A percentile compares a stretch with the other conserved stretches of the same genome.
Evolutionary conservation across 1,140 invertebrate genomes (phyloP).

Genomic region (Drosophila kurseongensis): DNA sequence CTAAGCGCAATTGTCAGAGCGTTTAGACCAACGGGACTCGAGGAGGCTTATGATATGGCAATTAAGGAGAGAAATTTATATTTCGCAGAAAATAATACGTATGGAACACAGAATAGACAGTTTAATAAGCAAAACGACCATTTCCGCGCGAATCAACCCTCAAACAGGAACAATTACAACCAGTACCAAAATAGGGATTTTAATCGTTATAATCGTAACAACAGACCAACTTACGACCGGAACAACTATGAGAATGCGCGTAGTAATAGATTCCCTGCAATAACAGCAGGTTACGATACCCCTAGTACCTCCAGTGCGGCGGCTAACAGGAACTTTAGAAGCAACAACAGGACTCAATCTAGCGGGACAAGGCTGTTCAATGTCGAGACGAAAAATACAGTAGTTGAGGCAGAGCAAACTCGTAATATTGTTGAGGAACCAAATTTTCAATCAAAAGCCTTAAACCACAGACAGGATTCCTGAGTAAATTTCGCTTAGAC

Average conservation of each 20-base stretch:
- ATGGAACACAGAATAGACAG: background rate
- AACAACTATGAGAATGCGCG: too few relatives aligned
- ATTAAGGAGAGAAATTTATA: constrained; percentile 1
- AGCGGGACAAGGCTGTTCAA: background rate
- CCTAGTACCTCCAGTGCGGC: background rate
- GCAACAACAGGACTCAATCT: background rate
- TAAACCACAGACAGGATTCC: background rate
- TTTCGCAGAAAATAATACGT: background rate
- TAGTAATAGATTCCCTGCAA: background rate
- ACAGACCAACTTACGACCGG: background rate
- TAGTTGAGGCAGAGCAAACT: background rate
- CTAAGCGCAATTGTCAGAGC: background rate
- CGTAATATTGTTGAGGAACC: background rate
- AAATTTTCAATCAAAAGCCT: constrained; percentile 1
- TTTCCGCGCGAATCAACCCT: background rate
- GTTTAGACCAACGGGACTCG: background rate
- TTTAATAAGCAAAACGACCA: background rate
- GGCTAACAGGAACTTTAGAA: background rate
- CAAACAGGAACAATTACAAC: background rate
- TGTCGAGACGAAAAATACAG: background rate
- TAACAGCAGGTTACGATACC: background rate
- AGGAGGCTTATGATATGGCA: constrained; percentile 1
- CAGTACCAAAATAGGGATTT: background rate
- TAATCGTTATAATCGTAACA: background rate
- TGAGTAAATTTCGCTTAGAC: constrained; percentile 1